Evolutionary conservation across 2,797 vertebrate genomes (phyloP), one percentile per base, ranked within the genome.

Genomic region (Acipenser transmontanus): DNA sequence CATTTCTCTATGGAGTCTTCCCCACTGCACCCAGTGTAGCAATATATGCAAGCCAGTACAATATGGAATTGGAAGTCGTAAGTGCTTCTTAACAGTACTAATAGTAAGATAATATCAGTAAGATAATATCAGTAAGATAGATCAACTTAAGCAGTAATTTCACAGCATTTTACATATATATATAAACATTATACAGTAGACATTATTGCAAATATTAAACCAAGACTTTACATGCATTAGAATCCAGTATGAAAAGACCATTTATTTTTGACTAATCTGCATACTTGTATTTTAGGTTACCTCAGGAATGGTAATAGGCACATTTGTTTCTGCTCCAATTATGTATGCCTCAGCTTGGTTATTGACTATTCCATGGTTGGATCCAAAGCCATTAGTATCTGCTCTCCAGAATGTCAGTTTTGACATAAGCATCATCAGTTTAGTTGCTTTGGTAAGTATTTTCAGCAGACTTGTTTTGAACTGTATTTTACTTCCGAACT

Each of bases 291-390:
- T 64, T 54, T 76, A 99, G 97, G 85, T 99, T 70, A 96, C 96
- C 61, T 93, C 97, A 57, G 96, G 97, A 62, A 97, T 99, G 96
- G 93, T 99, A 73, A 93, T 99, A 77, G 92, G 95, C 88, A 99
- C 95, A 1, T 95, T 98, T 71, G 95, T 98, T 65, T 99, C 97
- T 47, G 97, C 97, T 57, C 97, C 97, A 0, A 97, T 99, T 57
- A 95, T 99, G 95, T 99, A 98, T 0, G 93, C 95, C 64, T 98
- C 97, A 68, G 95, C 94, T 0, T 99, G 97, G 97, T 82, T 99
- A 63, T 80, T 99, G 71, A 94, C 95, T 12, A 93, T 98, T 61
- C 92, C 89, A 0, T 87, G 86, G 68, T 96, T 95, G 94, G 94
- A 99, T 77, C 87, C 92, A 51, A 87, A 91, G 71, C 88, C 79